phyloP scores from a whole-genome alignment of 1,140 invertebrate genomes.

The Pemphigus obesinymphae region DNA sequence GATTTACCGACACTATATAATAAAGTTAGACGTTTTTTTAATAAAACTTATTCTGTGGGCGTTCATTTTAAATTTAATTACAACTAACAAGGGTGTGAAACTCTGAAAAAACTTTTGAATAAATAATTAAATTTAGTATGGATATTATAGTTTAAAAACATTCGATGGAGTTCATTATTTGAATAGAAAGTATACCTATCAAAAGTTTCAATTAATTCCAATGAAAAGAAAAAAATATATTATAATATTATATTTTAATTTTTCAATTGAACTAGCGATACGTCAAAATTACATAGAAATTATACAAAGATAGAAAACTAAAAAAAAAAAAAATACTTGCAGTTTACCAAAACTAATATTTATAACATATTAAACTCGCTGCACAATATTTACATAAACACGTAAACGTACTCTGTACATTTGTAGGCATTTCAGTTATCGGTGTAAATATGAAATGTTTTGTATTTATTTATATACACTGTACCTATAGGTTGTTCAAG shows the following conservation, averaged over 20 bases:
- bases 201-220: not conserved
- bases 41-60: conserved; percentile 4
- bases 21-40: conserved; percentile 12
- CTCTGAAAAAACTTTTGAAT: not conserved
- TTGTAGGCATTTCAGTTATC: not conserved
- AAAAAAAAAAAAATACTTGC: not conserved
- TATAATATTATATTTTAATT: not conserved
- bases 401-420: not conserved
- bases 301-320: not conserved
- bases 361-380: not conserved
- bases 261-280: not conserved
- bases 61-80: conserved; percentile 18
- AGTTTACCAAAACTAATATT: not conserved
- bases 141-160: not conserved
- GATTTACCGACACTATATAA: not conserved
- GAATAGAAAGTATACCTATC: not conserved
- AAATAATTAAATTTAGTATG: conserved; percentile 3
- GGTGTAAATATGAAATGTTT: not conserved
- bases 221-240: not conserved
- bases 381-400: not conserved
- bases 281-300: not conserved
- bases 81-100: not conserved
- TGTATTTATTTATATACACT: not conserved
- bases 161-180: not conserved
- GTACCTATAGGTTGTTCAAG: too few species aligned